phyloP scores from a whole-genome alignment of 2,113 vertebrate genomes.

The Microcebus lehilahytsara region DNA sequence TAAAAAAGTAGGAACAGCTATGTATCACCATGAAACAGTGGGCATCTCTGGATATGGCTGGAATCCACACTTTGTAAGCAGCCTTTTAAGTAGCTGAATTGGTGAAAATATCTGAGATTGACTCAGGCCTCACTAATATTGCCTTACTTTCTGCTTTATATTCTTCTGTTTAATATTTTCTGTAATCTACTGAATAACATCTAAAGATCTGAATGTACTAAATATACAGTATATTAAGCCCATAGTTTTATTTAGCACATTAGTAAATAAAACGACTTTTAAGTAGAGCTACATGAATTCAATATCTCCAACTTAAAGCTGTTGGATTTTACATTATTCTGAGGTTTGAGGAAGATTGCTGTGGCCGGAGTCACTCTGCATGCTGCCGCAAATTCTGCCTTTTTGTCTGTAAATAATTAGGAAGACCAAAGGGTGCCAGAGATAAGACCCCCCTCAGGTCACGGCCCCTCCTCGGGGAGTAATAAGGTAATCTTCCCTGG shows the following conservation, averaged over 20 bases:
- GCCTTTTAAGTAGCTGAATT: neutral
- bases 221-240: neutral
- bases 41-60: neutral
- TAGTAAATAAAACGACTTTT: neutral
- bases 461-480: neutral
- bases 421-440: neutral
- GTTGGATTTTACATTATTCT: neutral
- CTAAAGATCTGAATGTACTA: neutral
- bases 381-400: neutral
- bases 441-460: neutral
- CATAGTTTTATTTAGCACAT: neutral
- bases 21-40: neutral
- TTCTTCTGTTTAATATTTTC: neutral
- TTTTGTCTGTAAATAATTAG: neutral
- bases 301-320: neutral
- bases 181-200: neutral
- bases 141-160: neutral
- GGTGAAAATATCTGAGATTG: neutral
- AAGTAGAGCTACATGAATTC: neutral
- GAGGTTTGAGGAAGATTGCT: neutral
- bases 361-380: neutral
- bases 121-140: neutral
- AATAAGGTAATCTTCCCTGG: neutral
- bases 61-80: neutral
- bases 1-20: neutral